Evolutionary conservation across 2,888 invertebrate species (phyloP), one percentile per base, ranked within the genome.

Genomic region (Clepsis dumicolana): DNA sequence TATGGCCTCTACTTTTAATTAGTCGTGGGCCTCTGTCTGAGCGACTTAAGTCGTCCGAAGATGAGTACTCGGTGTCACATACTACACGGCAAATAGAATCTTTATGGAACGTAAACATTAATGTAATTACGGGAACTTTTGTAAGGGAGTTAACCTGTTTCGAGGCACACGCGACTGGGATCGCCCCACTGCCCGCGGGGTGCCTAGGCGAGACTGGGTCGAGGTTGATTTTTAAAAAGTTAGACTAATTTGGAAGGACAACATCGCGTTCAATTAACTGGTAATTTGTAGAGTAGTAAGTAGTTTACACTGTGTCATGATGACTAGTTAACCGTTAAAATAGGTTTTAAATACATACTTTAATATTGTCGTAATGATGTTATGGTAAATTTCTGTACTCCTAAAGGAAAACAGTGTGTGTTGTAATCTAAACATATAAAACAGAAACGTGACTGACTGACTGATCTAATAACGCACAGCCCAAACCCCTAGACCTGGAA

Each of bases 41-140:
- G 41, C 16, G 16, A 16, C 16, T 48, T 21, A 48, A 48, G 18
- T 8, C 1, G 48, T 21, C 48, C 21, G 48, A 10, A 7, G 21
- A 8, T 18, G 41, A 4, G 12, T 48, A 48, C 48, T 12, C 21
- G 12, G 25, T 63, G 41, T 52, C 66, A 54, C 10, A 50, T 50
- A 29, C 50, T 24, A 50, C 25, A 57, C 18, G 54, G 67, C 24
- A 67, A 63, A 68, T 57, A 52, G 41, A 68, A 68, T 68, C 63
- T 63, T 52, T 68, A 68, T 68, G 57, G 52, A 59, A 68, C 67
- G 67, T 68, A 63, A 68, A 68, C 63, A 68, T 68, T 63, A 68
- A 68, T 63, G 59, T 57, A 59, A 68, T 68, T 64, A 68, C 59
- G 38, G 8, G n/a, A 68, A 64, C 24, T 68, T 68, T 68, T 59